These are phyloP conservation scores for Drosophila jambulina DNA, from an alignment of 1,140 invertebrate genomes.

Conservation along the genomic window DNA sequence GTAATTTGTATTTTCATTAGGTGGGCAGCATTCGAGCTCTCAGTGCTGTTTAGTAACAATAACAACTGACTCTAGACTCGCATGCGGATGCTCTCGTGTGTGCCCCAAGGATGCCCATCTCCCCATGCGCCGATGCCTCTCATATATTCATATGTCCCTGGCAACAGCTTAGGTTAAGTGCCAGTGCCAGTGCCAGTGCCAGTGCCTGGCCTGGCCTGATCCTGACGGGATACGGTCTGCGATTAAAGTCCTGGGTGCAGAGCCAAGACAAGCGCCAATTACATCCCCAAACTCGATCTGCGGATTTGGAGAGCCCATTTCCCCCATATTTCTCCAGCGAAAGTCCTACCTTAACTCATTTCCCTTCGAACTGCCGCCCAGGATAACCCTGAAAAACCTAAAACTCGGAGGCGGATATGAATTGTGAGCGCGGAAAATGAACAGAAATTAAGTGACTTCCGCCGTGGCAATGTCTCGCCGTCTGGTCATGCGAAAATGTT, in stretches of 20 bases:
- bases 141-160: conserved; percentile 42
- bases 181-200: conserved; percentile 2
- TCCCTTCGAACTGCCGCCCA: conserved; percentile 21
- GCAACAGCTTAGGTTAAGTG: conserved; percentile 58
- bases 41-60: conserved; percentile 30
- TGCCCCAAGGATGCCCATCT: background rate
- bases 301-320: background rate
- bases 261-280: conserved; percentile 28
- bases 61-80: conserved; percentile 6
- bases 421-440: conserved; percentile 77
- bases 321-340: background rate
- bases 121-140: background rate
- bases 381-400: conserved; percentile 52
- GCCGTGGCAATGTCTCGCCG: conserved; percentile 78
- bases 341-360: conserved; percentile 31
- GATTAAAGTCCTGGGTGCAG: conserved; percentile 52
- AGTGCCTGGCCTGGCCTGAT: conserved; percentile 24
- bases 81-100: background rate
- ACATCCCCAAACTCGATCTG: conserved; percentile 9
- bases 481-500: conserved; percentile 69
- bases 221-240: conserved; percentile 26
- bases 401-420: conserved; percentile 71
- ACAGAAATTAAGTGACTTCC: conserved; percentile 81
- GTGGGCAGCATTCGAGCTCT: conserved; percentile 50
- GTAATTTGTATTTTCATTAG: conserved; percentile 75